Conservation (phyloP, 35 echinoderm and acorn worm genomes). For the Lytechinus pictus region DNA sequence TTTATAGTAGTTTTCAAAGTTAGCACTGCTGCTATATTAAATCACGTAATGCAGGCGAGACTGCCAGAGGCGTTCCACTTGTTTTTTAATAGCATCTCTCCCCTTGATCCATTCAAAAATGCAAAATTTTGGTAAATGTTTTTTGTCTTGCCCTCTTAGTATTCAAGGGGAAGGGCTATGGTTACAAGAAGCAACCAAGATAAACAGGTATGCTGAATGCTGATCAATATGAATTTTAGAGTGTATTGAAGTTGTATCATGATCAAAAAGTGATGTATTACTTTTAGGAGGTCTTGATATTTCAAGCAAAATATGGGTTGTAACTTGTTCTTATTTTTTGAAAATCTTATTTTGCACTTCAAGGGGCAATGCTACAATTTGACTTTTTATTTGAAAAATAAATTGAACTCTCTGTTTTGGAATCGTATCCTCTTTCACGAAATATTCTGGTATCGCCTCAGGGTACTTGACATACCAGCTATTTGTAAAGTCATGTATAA, state of each 20-base stretch:
- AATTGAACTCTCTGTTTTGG: too few relatives aligned
- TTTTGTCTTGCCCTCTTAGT: not conserved
- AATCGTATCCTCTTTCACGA: too few relatives aligned
- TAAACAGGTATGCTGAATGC: not conserved
- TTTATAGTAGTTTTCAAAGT: not conserved
- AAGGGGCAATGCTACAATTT: too few relatives aligned
- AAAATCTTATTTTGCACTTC: too few relatives aligned
- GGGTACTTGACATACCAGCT: too few relatives aligned
- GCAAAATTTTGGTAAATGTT: not conserved
- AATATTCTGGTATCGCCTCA: too few relatives aligned
- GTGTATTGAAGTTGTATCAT: not conserved
- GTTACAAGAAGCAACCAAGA: not conserved
- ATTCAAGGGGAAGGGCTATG: conserved; percentile 25
- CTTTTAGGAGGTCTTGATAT: not conserved
- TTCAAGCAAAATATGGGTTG: not conserved
- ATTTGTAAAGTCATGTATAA: too few relatives aligned
- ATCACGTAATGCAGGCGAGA: not conserved
- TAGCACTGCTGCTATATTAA: not conserved
- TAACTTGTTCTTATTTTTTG: too few relatives aligned
- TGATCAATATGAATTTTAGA: not conserved
- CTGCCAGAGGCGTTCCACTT: not conserved
- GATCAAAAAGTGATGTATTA: not conserved
- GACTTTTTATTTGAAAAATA: too few relatives aligned
- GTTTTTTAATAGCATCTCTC: too few relatives aligned
- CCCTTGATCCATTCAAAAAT: not conserved